Base-by-base conservation (phyloP, 2,888 invertebrate species). In the Machimus rusticus region DNA sequence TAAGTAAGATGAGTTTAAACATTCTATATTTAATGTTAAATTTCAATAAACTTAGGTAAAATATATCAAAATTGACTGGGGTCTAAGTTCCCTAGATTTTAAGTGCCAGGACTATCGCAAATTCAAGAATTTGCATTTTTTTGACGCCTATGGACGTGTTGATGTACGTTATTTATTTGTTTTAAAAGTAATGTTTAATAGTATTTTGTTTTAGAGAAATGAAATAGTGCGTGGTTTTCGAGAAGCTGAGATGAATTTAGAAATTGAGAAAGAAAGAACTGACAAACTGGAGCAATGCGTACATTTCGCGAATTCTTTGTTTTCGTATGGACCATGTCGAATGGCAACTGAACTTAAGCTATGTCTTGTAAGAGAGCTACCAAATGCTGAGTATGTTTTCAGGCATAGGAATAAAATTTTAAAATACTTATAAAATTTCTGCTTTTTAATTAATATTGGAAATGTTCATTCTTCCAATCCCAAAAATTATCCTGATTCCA, bases 81-180 rank as follows among this genome's bases (percentile, higher is more conserved):
- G 46, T 8, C 19, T 5, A 28, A 16, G 5, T 39, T 6, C 5
- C 34, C 5, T 0, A 34, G n/a, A 37, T 0, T 89, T 89, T 34
- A 89, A 89, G 66, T 88, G 89, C n/a, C 87, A 89, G 8, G 57
- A 90, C 43, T 84, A 82, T 8, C 90, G 90, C 55, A 74, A 90
- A 39, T 90, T 90, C 74, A 85, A 87, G 46, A 90, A 90, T 39
- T 89, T 90, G 84, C 90, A 89, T n/a, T 91, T 89, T 51, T 89
- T 91, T 79, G 90, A 90, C 88, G 90, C 90, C 8, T 90, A 90
- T 57, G 91, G 90, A 46, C 88, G 91, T 79, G 16, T 91, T n/a
- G 90, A 91, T 89, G 91, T 91, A 88, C 88, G 89, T 37, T 51
- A 23, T n/a, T 39, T 14, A 4, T n/a, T 43, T 14, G 5, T 74